These are phyloP conservation scores for Theocolax elegans DNA, from an alignment of 1,140 invertebrate genomes.

Conservation along the genomic window DNA sequence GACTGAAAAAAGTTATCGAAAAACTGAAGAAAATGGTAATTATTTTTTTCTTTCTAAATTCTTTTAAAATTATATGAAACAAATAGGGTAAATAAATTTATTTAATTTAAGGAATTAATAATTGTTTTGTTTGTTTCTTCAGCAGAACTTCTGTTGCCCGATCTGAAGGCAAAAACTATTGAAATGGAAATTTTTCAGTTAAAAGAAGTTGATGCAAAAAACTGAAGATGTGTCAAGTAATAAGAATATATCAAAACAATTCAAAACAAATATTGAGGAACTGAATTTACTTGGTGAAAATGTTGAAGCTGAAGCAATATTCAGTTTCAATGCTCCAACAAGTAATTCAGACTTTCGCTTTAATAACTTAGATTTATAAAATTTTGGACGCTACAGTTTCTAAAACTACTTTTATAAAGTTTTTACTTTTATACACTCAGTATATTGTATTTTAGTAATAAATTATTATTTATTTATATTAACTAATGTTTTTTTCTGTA, in stretches of 20 bases:
- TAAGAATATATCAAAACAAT: constrained; percentile 38
- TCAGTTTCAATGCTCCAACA: constrained; percentile 7
- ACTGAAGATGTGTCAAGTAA: constrained; percentile 6
- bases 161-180: constrained; percentile 25
- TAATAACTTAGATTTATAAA: constrained; percentile 53
- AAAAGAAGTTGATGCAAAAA: constrained; percentile 32
- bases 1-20: constrained; percentile 42
- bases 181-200: constrained; percentile 23
- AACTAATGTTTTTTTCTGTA: too few species aligned
- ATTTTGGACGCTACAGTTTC: constrained; percentile 6
- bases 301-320: constrained; percentile 35
- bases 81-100: too few species aligned
- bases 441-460: constrained; percentile 35
- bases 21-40: constrained; percentile 51
- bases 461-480: constrained; percentile 37
- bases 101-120: constrained; percentile 52
- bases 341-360: constrained; percentile 47
- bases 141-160: constrained; percentile 48
- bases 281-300: constrained; percentile 54
- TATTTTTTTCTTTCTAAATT: too few species aligned
- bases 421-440: constrained; percentile 36
- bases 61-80: too few species aligned
- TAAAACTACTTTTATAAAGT: constrained; percentile 25
- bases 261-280: constrained; percentile 51
- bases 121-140: constrained; percentile 20